phyloP scores from a whole-genome alignment of 2,888 invertebrate species.

The Drosophila nr. perissopoda region DNA sequence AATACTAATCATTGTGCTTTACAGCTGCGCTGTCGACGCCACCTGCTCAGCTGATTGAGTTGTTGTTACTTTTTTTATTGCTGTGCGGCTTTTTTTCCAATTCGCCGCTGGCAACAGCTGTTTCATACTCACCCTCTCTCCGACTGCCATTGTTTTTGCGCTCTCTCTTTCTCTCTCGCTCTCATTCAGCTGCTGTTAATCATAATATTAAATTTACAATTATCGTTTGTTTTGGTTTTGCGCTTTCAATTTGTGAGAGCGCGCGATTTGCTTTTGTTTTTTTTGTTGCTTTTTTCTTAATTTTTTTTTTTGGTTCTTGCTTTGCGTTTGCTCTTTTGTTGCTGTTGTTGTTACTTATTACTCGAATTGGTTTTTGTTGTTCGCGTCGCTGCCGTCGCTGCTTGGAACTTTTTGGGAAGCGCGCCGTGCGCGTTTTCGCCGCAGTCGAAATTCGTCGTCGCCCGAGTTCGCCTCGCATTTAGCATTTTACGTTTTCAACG shows the following conservation, averaged over 20 bases:
- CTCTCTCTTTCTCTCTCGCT: constrained; percentile 11
- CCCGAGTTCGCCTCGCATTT: constrained; percentile 70
- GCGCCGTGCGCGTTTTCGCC: constrained; percentile 69
- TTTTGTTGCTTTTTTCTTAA: constrained; percentile 8
- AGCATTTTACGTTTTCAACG: constrained; percentile 54
- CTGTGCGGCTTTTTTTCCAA: constrained; percentile 54
- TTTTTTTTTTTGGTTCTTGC: constrained; percentile 33
- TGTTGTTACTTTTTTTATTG: constrained; percentile 39
- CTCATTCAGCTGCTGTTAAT: constrained; percentile 55
- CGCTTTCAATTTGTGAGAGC: constrained; percentile 73
- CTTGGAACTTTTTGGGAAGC: constrained; percentile 54
- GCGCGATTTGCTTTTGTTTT: constrained; percentile 56
- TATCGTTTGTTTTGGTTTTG: constrained; percentile 77
- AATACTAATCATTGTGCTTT: constrained; percentile 39
- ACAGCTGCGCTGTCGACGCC: constrained; percentile 30
- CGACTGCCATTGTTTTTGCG: neutral
- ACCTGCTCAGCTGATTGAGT: constrained; percentile 62
- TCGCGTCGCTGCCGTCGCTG: constrained; percentile 32
- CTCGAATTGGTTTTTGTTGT: constrained; percentile 41
- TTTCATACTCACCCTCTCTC: constrained; percentile 34
- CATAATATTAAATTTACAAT: constrained; percentile 81
- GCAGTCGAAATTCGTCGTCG: constrained; percentile 77
- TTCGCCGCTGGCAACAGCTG: constrained; percentile 76
- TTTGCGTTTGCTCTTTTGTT: constrained; percentile 37
- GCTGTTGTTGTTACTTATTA: constrained; percentile 52